phyloP scores from a whole-genome alignment of 2,888 invertebrate species.

The Epirrhoe tristata region DNA sequence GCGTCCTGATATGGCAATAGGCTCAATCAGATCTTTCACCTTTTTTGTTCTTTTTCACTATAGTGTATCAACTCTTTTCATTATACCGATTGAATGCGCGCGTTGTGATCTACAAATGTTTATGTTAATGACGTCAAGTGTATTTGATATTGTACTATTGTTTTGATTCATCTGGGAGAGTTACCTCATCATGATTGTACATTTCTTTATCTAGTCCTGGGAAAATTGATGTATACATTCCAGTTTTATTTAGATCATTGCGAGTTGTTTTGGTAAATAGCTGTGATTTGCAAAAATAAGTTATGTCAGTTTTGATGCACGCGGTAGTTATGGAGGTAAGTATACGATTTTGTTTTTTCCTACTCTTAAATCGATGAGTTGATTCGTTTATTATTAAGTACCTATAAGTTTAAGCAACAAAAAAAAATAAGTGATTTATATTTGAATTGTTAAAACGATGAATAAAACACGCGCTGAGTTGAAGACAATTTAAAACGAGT shows the following conservation, averaged over 20 bases:
- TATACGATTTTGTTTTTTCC: too few species aligned
- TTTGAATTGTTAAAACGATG: not conserved
- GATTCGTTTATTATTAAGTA: too few species aligned
- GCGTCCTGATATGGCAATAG: constrained; percentile 51
- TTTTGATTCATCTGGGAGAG: constrained; percentile 20
- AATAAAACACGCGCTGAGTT: constrained; percentile 27
- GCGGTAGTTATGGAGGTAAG: too few species aligned
- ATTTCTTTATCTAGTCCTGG: constrained; percentile 32
- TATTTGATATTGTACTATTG: constrained; percentile 40
- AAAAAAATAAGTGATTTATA: not conserved
- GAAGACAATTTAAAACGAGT: constrained; percentile 61
- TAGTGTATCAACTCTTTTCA: constrained; percentile 44
- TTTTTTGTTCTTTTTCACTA: constrained; percentile 48
- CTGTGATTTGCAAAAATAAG: not conserved
- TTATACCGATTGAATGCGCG: constrained; percentile 37
- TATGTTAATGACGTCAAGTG: constrained; percentile 34
- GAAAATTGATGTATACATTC: not conserved
- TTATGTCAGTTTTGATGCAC: not conserved
- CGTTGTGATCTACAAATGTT: constrained; percentile 32
- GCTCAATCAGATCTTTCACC: constrained; percentile 50
- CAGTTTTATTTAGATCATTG: not conserved
- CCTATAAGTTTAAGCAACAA: too few species aligned
- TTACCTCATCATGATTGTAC: constrained; percentile 29
- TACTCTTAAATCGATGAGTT: too few species aligned
- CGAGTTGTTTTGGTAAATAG: not conserved